Evolutionary conservation across 1,140 invertebrate genomes (phyloP).

Genomic region (Trypoxylus dichotomus): DNA sequence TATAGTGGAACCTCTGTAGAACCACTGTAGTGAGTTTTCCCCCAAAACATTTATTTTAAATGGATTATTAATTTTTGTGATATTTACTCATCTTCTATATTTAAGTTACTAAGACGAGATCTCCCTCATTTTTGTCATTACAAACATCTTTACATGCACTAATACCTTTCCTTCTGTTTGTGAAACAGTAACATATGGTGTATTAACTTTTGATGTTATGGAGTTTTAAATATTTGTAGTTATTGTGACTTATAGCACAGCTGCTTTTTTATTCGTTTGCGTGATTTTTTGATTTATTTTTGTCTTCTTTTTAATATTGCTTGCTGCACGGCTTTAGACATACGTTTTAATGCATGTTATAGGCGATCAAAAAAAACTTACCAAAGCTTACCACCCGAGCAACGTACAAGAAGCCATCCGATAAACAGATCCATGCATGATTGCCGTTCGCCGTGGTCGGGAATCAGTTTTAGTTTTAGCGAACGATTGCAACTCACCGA

Average conservation of each 20-base stretch:
- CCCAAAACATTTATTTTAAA: too few relatives aligned
- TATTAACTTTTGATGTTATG: too few relatives aligned
- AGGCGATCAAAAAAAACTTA: slow-evolving; percentile 43
- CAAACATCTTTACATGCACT: too few relatives aligned
- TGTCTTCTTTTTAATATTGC: slow-evolving; percentile 28
- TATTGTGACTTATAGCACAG: neutral
- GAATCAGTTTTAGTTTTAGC: slow-evolving; percentile 47
- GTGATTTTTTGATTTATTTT: slow-evolving; percentile 2
- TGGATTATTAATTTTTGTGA: too few relatives aligned
- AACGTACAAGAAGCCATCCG: slow-evolving; percentile 38
- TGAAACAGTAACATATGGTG: too few relatives aligned
- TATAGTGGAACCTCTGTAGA: too few relatives aligned
- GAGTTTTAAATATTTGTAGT: too few relatives aligned
- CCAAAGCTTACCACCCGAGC: slow-evolving; percentile 46
- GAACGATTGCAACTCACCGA: slow-evolving; percentile 38
- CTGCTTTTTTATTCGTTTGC: neutral
- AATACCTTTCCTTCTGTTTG: too few relatives aligned
- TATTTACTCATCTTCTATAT: too few relatives aligned
- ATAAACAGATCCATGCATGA: slow-evolving; percentile 38
- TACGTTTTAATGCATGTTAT: slow-evolving; percentile 47
- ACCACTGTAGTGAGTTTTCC: too few relatives aligned
- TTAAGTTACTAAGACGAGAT: too few relatives aligned
- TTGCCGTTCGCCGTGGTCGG: slow-evolving; percentile 42
- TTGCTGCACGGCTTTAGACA: slow-evolving; percentile 34
- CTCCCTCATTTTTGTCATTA: too few relatives aligned